Base-by-base conservation (phyloP, 1,140 invertebrate genomes). In the Neodiprion fabricii region DNA sequence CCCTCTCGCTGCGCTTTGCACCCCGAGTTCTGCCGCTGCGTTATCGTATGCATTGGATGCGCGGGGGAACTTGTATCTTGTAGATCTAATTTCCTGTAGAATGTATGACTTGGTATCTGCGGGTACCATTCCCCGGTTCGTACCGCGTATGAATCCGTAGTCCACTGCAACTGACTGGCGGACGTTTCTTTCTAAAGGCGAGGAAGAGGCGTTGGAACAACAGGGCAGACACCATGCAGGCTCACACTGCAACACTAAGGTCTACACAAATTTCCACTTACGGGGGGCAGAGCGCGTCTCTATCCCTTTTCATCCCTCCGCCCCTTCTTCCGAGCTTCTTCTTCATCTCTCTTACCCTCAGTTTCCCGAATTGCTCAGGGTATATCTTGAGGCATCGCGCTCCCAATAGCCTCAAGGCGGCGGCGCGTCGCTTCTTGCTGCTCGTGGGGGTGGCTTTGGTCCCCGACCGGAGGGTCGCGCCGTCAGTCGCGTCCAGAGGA, bases 251-350 rank as follows among this genome's bases (percentile, higher is more conserved):
- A 61, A 67, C 11, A 61, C 73, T 68, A 75, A 11, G 67, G 78
- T 74, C 77, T 81, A 82, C 80, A 82, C 70, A 75, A 77, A 80
- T 82, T 82, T 82, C 79, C 79, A 82, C 81, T 82, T 82, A 82
- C 75, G 77, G 7, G 5, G 21, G 17, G 40, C 14, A 11, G 21
- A 69, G 67, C 11, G 53, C n/a, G 53, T 61, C 68, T 69, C 14
- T 12, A 21, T 23, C 10, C 21, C 68, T 12, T 21, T 21, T 66
- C 21, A 14, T 21, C 68, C 68, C 23, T 14, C 11, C 70, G 7
- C 70, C 48, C 70, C 61, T 21, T 40, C 4, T 21, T 40, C 14
- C 70, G 9, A 10, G 70, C 9, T 40, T 79, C 75, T 72, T 70
- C 28, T 14, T 47, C n/a, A 66, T 71, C 40, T 66, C 48, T 72